Conservation (phyloP, 2,113 vertebrate species). For the Halichoerus grypus region DNA sequence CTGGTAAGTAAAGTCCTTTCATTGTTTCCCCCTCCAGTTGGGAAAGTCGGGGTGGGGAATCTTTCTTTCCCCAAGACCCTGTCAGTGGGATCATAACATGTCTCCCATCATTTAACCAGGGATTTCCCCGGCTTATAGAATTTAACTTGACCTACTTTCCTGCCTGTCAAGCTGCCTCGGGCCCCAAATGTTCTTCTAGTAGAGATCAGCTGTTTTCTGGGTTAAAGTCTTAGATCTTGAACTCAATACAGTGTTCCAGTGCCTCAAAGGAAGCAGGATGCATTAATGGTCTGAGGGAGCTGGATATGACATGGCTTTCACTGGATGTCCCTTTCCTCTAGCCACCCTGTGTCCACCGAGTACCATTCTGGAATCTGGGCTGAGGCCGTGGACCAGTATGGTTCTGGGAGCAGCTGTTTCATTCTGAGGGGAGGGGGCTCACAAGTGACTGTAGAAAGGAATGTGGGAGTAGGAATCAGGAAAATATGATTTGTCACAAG, state of each 20-base stretch:
- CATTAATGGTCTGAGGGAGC: neutral
- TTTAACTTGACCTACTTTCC: constrained; percentile 74
- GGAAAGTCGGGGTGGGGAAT: neutral
- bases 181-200: constrained; percentile 62
- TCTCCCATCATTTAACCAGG: constrained; percentile 49
- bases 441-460: neutral
- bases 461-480: neutral
- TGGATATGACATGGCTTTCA: neutral
- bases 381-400: neutral
- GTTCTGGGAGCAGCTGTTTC: neutral
- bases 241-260: neutral
- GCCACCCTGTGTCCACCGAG: neutral
- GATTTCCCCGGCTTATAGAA: neutral
- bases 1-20: constrained; percentile 37
- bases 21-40: constrained; percentile 44
- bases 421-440: neutral
- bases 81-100: neutral
- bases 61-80: neutral
- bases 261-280: constrained; percentile 34
- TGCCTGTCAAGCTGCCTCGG: constrained; percentile 48
- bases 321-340: neutral
- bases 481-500: neutral
- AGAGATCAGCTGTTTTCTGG: constrained; percentile 67
- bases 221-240: constrained; percentile 60
- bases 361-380: neutral